Conservation (phyloP, 2,797 vertebrate species). For the Dendrocincla tyrannina region DNA sequence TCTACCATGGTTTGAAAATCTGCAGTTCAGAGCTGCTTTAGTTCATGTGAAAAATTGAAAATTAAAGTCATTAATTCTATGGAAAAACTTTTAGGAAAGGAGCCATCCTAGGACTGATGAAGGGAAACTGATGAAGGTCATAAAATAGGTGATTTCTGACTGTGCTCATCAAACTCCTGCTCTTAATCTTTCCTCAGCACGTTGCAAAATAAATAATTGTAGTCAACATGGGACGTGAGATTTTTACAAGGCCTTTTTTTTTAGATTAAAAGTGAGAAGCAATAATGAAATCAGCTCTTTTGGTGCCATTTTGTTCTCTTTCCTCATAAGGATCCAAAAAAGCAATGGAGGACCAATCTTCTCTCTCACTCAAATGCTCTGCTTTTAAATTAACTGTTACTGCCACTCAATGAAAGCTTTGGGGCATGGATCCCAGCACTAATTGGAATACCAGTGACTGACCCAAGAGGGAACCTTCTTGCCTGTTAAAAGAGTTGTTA, state of each 20-base stretch:
- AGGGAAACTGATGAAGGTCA: neutral
- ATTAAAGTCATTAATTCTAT: neutral
- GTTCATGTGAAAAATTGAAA: neutral
- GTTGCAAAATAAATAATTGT: neutral
- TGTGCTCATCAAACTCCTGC: neutral
- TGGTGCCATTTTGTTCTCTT: neutral
- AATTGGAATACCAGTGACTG: neutral
- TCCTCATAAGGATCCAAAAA: neutral
- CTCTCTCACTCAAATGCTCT: neutral
- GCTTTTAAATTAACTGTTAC: neutral
- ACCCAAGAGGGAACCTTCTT: neutral
- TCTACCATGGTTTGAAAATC: neutral
- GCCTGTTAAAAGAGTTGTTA: neutral
- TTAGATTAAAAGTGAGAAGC: neutral
- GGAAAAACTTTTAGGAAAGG: neutral
- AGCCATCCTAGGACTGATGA: neutral
- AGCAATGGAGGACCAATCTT: neutral
- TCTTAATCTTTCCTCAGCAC: neutral
- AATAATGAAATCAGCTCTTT: neutral
- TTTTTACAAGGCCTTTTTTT: neutral
- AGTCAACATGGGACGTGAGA: neutral
- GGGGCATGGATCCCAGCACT: fast-evolving
- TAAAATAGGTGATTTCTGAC: neutral
- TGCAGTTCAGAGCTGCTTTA: neutral
- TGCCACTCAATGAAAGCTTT: neutral